Base-by-base conservation (phyloP, 2,113 vertebrate species). In the Coreoperca whiteheadi region DNA sequence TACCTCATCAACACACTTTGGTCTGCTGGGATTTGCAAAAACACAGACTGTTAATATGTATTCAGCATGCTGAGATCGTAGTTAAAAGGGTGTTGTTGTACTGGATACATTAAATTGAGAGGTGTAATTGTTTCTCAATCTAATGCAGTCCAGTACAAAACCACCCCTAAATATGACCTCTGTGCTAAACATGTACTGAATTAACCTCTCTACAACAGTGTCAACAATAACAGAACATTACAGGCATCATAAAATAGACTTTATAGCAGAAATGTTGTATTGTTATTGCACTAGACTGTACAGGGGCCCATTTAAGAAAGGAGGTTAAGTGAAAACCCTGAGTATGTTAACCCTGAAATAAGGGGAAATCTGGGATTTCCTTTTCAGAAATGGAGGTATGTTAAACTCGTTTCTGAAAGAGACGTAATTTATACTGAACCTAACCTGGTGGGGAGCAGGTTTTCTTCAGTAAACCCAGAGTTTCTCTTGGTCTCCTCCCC, bases 1-100 rank as follows among this genome's bases (percentile, higher is more conserved):
- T 0, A 99, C 97, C 84, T 99, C 98, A 94, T 98, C 97, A 41
- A 99, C 96, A 65, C 96, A 97, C 92, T 97, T 99, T 1, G 98
- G 98, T n/a, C 98, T 96, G 91, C 98, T 99, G 89, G 21, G 57
- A 56, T 66, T 30, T 14, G n/a, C 7, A 74, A 14, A 89, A 51
- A 81, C 28, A 85, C 18, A 51, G 15, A 0, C 4, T 16, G 34
- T 70, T 63, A 66, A 23, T 15, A 57, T 59, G 1, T 7, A 43
- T 60, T 39, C 15, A 50, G 10, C 14, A 25, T 25, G 37, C 11
- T 41, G 11, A 41, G 11, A 3, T 41, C 2, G 8, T 41, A 12
- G 41, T 41, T 12, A 41, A 39, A 39, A n/a, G n/a, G 9, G 9
- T 41, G 39, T 11, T 41, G 39, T 11, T 41, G 39, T 41, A 41